Base-by-base conservation (phyloP, 2,888 invertebrate genomes). In the Phania funesta region DNA sequence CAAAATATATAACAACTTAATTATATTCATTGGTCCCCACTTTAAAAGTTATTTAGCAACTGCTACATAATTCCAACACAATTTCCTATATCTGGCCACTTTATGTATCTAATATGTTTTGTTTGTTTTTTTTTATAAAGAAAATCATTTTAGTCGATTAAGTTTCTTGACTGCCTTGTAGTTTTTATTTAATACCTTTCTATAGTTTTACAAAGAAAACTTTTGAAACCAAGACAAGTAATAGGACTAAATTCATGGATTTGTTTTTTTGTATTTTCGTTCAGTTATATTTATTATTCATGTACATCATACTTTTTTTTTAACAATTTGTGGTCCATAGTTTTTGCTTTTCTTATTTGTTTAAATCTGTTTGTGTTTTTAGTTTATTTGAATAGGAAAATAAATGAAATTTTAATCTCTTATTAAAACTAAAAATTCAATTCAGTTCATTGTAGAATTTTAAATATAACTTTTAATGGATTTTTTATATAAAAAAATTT, bases 321-420 rank as follows among this genome's bases (percentile, higher is more conserved):
- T 58, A 56, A 58, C 48, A 71, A 65, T 58, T 65, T 71, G 56
- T 78, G 78, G 78, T 78, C 71, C 78, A 58, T 65, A 58, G 50
- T 73, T 35, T 18, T 58, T 75, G 7, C 13, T 41, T 67, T 60
- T 50, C 16, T 32, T 68, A 60, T 68, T 76, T 68, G 16, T 44
- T 58, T 67, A 16, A 48, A 41, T 46, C 29, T 38, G 32, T 20
- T 18, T 48, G 11, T 62, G 60, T 70, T 41, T 60, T 50, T 29
- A 67, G 29, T 60, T 77, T 46, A 54, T 29, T 65, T 48, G 20
- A 38, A 77, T 44, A 20, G n/a, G 64, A 64, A 38, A 71, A 50
- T 65, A 64, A 71, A 58, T 65, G 22, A 50, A 44, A 58, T 13
- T 52, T 67, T 58, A 67, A 67, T 65, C 24, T 50, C 35, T 41